Percentiles rank a stretch among this genome's conserved stretches.
Evolutionary conservation across 2,797 vertebrate species (phyloP).

Genomic region (Clamator glandarius): DNA sequence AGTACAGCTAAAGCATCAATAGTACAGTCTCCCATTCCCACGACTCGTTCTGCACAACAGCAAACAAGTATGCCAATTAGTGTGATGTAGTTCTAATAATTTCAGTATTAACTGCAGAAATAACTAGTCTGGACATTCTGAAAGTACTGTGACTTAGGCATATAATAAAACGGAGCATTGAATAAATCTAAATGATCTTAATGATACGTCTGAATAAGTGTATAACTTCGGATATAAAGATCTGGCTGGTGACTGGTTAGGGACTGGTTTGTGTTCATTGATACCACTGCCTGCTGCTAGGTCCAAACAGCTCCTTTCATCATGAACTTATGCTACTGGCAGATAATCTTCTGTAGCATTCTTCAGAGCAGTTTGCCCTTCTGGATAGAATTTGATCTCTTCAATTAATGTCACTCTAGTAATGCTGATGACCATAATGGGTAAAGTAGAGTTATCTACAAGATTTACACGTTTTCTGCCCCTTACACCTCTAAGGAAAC

Average conservation of each 20-base stretch:
- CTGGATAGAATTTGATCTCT: not conserved
- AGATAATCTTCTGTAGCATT: not conserved
- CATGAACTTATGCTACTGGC: not conserved
- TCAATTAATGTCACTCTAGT: not conserved
- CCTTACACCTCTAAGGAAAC: not conserved
- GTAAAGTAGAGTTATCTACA: accelerated
- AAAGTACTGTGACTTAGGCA: not conserved
- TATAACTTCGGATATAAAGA: constrained; percentile 57
- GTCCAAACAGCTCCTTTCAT: constrained; percentile 1
- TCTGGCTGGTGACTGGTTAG: constrained; percentile 21
- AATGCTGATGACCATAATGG: not conserved
- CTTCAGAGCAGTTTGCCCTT: not conserved
- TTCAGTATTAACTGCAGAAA: constrained; percentile 31
- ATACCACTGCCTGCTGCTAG: not conserved
- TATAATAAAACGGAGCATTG: constrained; percentile 8
- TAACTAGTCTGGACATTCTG: not conserved
- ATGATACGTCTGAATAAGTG: constrained; percentile 52
- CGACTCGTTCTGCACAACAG: not conserved
- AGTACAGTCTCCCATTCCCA: not conserved
- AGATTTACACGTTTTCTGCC: not conserved
- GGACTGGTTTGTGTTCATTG: not conserved
- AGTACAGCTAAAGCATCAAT: not conserved
- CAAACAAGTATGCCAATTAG: not conserved
- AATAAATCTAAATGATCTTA: constrained; percentile 52
- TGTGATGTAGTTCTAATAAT: constrained; percentile 26